These are phyloP conservation scores for Verasper variegatus DNA, from an alignment of 2,113 vertebrate genomes.

Conservation along the genomic window DNA sequence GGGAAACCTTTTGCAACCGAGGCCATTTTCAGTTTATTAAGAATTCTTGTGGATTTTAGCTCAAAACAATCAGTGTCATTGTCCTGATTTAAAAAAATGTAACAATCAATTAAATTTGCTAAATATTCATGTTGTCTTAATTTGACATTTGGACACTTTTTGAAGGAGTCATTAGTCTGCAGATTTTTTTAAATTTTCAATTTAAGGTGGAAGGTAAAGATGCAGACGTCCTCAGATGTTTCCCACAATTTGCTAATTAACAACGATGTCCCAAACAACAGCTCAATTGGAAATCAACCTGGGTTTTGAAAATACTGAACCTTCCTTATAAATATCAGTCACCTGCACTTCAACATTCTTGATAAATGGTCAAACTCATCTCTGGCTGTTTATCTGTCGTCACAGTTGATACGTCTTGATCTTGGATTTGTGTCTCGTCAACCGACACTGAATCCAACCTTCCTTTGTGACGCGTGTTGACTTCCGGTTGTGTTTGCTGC, in stretches of 20 bases:
- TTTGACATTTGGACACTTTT: too few species aligned
- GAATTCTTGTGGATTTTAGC: too few species aligned
- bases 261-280: not conserved
- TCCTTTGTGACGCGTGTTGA: not conserved
- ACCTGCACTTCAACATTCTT: not conserved
- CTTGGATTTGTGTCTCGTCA: conserved; percentile 28
- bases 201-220: too few species aligned
- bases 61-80: too few species aligned
- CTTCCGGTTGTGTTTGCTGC: conserved; percentile 65
- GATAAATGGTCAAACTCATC: conserved; percentile 18
- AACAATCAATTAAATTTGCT: too few species aligned
- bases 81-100: too few species aligned
- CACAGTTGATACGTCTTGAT: not conserved
- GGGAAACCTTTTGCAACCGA: too few species aligned
- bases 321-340: conserved; percentile 51
- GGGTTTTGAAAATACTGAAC: conserved; percentile 49
- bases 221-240: too few species aligned
- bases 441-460: not conserved
- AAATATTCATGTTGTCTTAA: too few species aligned
- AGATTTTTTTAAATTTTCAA: too few species aligned
- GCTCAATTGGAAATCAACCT: not conserved
- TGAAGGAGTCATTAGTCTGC: too few species aligned
- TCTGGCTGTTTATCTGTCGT: conserved; percentile 4
- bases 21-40: too few species aligned
- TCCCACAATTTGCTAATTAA: not conserved